Conservation (phyloP, 2,888 invertebrate genomes). For the Eurytoma adleriae region DNA sequence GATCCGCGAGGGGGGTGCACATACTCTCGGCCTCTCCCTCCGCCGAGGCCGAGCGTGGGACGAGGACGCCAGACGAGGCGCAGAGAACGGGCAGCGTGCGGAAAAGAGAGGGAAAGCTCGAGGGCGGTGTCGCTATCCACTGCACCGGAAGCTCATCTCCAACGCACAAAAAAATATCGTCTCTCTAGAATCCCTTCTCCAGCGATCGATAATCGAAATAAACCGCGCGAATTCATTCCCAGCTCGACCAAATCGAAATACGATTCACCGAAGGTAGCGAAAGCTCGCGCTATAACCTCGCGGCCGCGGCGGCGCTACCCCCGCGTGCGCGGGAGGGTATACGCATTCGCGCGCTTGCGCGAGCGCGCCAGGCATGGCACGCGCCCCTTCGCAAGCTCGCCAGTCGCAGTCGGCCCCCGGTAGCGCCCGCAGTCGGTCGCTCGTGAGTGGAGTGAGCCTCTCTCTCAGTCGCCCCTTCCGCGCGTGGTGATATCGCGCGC, state of each 20-base stretch:
- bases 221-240: no score
- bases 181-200: no score
- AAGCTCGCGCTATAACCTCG: no score
- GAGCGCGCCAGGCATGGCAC: not conserved
- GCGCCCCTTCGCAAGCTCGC: conserved; percentile 12
- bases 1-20: not conserved
- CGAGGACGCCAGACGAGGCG: not conserved
- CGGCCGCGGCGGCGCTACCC: not conserved
- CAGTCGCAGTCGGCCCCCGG: conserved; percentile 17
- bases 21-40: not conserved
- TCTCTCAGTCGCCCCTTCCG: not conserved
- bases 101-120: conserved; percentile 54
- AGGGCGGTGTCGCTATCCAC: conserved; percentile 61
- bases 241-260: no score
- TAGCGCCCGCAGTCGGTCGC: not conserved
- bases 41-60: not conserved
- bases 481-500: not conserved
- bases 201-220: no score
- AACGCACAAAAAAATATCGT: no score
- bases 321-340: no score
- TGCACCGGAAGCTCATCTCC: not conserved
- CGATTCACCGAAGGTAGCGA: no score
- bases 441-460: not conserved
- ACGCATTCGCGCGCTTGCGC: no score
- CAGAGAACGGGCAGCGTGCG: not conserved